These are phyloP conservation scores for Serranus cabrilla DNA, from an alignment of 2,797 vertebrate species.

Conservation along the genomic window DNA sequence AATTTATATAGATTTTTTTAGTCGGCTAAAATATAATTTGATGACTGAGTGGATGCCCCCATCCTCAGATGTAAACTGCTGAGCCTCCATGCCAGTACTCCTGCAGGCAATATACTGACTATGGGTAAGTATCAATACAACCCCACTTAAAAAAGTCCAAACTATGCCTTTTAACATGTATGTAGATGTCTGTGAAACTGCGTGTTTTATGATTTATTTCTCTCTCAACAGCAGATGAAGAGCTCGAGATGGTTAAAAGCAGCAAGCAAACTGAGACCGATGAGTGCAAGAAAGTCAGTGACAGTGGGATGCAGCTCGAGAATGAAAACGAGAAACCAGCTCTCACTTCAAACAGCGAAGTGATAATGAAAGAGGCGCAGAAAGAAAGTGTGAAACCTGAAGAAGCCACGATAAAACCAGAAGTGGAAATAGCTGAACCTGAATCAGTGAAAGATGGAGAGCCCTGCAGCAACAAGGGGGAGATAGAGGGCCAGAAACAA, in stretches of 20 bases:
- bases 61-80: too few relatives aligned
- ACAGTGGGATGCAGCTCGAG: constrained; percentile 32
- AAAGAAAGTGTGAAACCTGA: constrained; percentile 58
- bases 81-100: too few relatives aligned
- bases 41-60: too few relatives aligned
- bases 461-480: constrained; percentile 16
- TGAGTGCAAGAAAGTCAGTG: constrained; percentile 31
- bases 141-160: too few relatives aligned
- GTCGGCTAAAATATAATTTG: too few relatives aligned
- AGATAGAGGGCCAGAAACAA: constrained; percentile 49
- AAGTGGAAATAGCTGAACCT: constrained; percentile 23
- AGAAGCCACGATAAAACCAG: constrained; percentile 38
- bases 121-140: too few relatives aligned
- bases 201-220: constrained; percentile 10
- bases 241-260: constrained; percentile 37
- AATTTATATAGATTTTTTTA: too few relatives aligned
- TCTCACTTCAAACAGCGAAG: constrained; percentile 15
- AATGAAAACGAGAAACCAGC: constrained; percentile 41
- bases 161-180: too few relatives aligned
- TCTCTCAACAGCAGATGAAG: constrained; percentile 44
- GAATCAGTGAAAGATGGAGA: constrained; percentile 40
- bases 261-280: constrained; percentile 37
- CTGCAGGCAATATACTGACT: too few relatives aligned
- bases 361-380: constrained; percentile 41
- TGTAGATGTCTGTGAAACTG: constrained; percentile 7